Evolutionary conservation across 2,797 vertebrate species (phyloP).

Genomic region (Bothrops alternatus): DNA sequence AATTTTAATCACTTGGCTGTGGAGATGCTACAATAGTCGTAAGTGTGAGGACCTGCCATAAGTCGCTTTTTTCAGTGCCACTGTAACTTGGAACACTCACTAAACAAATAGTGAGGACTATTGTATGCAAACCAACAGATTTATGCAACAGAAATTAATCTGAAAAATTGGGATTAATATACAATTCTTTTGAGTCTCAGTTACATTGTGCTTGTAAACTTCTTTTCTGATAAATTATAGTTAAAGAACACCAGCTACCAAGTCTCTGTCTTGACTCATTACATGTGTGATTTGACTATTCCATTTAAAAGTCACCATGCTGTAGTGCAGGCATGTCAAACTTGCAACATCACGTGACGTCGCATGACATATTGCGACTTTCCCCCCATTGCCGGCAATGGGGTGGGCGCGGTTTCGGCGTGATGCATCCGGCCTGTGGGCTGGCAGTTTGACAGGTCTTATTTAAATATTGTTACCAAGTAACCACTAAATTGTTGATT

Average conservation of each 20-base stretch:
- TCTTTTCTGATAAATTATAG: too few relatives aligned
- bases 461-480: conserved; percentile 13
- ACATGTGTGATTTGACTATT: neutral
- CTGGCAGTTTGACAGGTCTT: neutral
- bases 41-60: neutral
- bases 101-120: neutral
- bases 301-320: neutral
- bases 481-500: conserved; percentile 18
- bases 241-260: neutral
- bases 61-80: neutral
- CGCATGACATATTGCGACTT: too few relatives aligned
- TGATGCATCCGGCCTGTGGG: too few relatives aligned
- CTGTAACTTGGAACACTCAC: neutral
- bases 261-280: neutral
- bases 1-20: neutral
- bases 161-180: neutral
- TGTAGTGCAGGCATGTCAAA: neutral
- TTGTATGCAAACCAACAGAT: neutral
- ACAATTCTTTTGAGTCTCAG: neutral
- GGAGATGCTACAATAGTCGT: neutral
- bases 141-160: neutral
- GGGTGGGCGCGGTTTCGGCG: too few relatives aligned
- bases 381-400: too few relatives aligned
- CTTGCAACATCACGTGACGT: too few relatives aligned
- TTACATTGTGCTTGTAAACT: neutral